Conservation (phyloP, 2,113 vertebrate species). For the Amia ocellicauda region DNA sequence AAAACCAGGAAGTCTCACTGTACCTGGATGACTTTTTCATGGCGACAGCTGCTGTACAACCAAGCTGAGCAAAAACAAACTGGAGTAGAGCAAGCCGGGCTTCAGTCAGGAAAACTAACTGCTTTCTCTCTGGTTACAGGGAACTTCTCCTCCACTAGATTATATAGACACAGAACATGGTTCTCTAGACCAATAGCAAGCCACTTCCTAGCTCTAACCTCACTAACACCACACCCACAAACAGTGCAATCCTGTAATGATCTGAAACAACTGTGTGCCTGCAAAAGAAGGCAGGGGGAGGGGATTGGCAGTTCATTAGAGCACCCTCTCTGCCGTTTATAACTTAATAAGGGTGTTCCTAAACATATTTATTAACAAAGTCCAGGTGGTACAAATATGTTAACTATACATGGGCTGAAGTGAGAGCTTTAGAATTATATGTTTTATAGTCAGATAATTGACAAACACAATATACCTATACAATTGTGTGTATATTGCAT, state of each 20-base stretch:
- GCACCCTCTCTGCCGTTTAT: not conserved
- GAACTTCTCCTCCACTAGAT: constrained; percentile 46
- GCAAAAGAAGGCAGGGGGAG: constrained; percentile 1
- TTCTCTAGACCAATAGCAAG: constrained; percentile 49
- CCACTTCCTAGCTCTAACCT: constrained; percentile 39
- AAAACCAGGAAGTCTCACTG: too few relatives aligned
- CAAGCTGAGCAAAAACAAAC: constrained; percentile 22
- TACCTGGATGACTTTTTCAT: constrained; percentile 71
- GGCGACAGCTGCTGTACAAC: constrained; percentile 34
- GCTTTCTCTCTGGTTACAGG: constrained; percentile 56
- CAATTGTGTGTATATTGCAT: too few relatives aligned
- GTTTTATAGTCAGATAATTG: too few relatives aligned
- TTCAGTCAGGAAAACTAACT: constrained; percentile 33
- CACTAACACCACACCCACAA: constrained; percentile 31
- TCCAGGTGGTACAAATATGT: not conserved
- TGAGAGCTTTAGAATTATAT: too few relatives aligned
- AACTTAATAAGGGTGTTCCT: constrained; percentile 6
- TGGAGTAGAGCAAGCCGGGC: constrained; percentile 18
- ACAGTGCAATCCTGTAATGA: not conserved
- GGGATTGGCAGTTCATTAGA: not conserved
- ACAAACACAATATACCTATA: too few relatives aligned
- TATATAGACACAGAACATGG: not conserved
- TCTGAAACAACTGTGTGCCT: not conserved
- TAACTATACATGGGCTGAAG: too few relatives aligned
- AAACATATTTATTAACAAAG: not conserved